Evolutionary conservation across 53 echinoderm and acorn worm genomes (phyloP).

Genomic region (Echinometra lucunter): DNA sequence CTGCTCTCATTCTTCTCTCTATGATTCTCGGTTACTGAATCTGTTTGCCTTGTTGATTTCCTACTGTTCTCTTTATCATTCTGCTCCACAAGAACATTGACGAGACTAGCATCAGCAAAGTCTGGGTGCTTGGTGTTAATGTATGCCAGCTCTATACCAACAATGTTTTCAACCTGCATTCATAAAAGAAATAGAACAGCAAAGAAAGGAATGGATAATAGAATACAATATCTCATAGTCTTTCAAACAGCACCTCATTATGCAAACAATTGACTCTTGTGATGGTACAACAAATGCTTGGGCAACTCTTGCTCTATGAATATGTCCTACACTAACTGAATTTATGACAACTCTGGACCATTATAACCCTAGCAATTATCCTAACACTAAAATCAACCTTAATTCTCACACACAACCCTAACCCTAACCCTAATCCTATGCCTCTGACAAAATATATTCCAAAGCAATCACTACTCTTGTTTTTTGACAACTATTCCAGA

Average conservation of each 20-base stretch:
- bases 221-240: not conserved
- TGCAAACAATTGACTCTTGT: not conserved
- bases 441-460: too few species aligned
- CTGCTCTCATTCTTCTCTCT: constrained; percentile 69
- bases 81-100: constrained; percentile 84
- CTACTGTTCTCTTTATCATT: constrained; percentile 77
- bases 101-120: constrained; percentile 95
- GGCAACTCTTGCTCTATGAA: too few species aligned
- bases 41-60: not conserved
- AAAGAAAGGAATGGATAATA: not conserved
- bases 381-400: too few species aligned
- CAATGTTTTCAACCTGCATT: constrained; percentile 96
- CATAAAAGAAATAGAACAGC: not conserved
- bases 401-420: too few species aligned
- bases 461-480: too few species aligned
- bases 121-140: constrained; percentile 99
- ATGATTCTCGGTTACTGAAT: constrained; percentile 59
- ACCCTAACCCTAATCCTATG: too few species aligned
- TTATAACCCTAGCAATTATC: too few species aligned
- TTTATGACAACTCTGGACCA: too few species aligned
- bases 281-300: too few species aligned
- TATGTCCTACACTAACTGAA: too few species aligned
- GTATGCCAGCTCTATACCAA: constrained; percentile 97
- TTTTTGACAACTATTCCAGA: not conserved
- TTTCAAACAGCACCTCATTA: not conserved